Evolutionary conservation across 2,113 vertebrate species (phyloP).

Genomic region (Riparia riparia): DNA sequence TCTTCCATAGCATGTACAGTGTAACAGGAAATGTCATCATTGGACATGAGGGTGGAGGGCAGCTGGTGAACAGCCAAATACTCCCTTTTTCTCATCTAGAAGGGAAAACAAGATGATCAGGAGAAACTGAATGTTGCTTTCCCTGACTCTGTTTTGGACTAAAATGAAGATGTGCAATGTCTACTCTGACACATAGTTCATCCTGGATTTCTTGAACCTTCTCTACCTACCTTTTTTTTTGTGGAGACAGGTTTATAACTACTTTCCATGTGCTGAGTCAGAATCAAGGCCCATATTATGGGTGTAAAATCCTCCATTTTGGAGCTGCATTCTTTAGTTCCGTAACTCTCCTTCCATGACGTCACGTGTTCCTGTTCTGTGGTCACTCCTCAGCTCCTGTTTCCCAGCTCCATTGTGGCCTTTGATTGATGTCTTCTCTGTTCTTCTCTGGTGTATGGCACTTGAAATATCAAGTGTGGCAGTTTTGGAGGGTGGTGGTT

Average conservation of each 20-base stretch:
- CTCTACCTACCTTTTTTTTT: not conserved
- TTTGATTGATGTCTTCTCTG: not conserved
- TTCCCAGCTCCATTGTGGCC: not conserved
- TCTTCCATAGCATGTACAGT: conserved; percentile 37
- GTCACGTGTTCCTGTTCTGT: not conserved
- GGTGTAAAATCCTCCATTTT: not conserved
- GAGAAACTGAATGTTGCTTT: not conserved
- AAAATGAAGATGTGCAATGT: not conserved
- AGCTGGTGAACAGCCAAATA: not conserved
- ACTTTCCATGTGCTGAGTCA: not conserved
- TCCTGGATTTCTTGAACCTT: not conserved
- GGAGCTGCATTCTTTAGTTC: not conserved
- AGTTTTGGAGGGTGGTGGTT: not conserved
- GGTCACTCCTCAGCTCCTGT: not conserved
- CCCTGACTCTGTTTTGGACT: not conserved
- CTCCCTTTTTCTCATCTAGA: conserved; percentile 5
- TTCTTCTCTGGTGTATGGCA: not conserved
- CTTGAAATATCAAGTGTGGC: rapidly evolving
- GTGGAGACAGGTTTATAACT: not conserved
- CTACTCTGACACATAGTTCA: not conserved
- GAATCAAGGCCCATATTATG: not conserved
- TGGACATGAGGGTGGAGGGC: conserved; percentile 45
- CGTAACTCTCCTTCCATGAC: not conserved
- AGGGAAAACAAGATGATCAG: not conserved
- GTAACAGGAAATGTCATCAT: conserved; percentile 42